A percentile compares a stretch with the other conserved stretches of the same genome.
These are phyloP conservation scores for Euwallacea similis DNA, from an alignment of 1,140 invertebrate genomes.

Conservation along the genomic window DNA sequence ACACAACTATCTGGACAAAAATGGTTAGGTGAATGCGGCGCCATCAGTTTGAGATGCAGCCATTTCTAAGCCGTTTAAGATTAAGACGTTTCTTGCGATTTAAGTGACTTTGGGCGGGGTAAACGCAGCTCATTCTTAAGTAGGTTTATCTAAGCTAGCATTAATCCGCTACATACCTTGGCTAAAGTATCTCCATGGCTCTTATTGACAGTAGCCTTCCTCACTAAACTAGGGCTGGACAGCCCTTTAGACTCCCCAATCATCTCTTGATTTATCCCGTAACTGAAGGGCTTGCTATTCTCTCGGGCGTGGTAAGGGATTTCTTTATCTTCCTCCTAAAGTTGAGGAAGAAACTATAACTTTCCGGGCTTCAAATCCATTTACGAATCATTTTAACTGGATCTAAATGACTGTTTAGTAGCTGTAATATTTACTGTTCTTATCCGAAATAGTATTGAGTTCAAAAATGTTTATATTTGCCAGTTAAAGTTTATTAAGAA, in stretches of 20 bases:
- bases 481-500: constrained; percentile 4
- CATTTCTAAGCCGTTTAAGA: too few relatives aligned
- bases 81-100: too few relatives aligned
- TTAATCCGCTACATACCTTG: constrained; percentile 14
- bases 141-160: too few relatives aligned
- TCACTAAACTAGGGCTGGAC: constrained; percentile 73
- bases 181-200: constrained; percentile 45
- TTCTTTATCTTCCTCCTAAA: constrained; percentile 56
- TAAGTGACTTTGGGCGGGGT: too few relatives aligned
- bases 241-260: constrained; percentile 61
- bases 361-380: not conserved
- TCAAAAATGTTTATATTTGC: not conserved
- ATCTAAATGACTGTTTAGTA: not conserved
- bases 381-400: not conserved
- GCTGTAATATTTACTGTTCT: not conserved
- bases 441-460: constrained; percentile 2
- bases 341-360: not conserved
- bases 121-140: too few relatives aligned
- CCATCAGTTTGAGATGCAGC: too few relatives aligned
- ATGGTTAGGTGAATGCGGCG: too few relatives aligned
- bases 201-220: constrained; percentile 62
- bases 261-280: constrained; percentile 64
- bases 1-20: too few relatives aligned
- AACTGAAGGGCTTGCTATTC: constrained; percentile 80
- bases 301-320: constrained; percentile 82